Evolutionary conservation across 2,113 vertebrate genomes (phyloP), one percentile per base, ranked within the genome.

Genomic region (Chiloscyllium plagiosum): DNA sequence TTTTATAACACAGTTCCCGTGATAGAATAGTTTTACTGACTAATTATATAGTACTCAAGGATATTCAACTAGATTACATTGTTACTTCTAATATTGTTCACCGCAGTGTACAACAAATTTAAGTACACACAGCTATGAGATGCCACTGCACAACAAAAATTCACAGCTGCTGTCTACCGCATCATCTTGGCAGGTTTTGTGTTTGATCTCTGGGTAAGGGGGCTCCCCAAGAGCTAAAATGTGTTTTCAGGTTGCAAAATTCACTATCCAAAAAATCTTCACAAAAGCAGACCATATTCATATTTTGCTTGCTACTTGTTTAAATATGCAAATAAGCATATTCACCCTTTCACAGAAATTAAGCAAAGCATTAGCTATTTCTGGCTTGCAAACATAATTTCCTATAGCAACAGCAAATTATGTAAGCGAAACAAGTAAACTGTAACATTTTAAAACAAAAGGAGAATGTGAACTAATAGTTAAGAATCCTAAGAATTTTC

Each of bases 401-500:
- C 47, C 0, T 70, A 8, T 15, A 61, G 24, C 56, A 56, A 72
- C 12, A 70, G 26, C 22, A 72, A 70, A 72, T 5, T 69, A 70
- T 33, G 42, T 24, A 72, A 17, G 26, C 33, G 94, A 52, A 61
- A 50, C n/a, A 29, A 94, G 47, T 29, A 95, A 95, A 29, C 22
- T 52, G 50, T 50, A 95, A 76, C 26, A 95, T 70, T 93, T 93
- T 29, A 52, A 52, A 72, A 10, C 47, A 50, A 4, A 72, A 95
- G 42, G 68, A 50, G n/a, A 94, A 95, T 76, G 37, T 76, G 42
- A 95, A 22, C 8, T 95, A 95, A 95, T 17, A 72, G 94, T 26
- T 72, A 95, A 69, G 94, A 95, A 95, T 95, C 72, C 94, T 29
- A 95, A 76, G 69, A 95, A 95, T 95, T 50, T 66, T 50, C 94